Conservation (phyloP, 2,113 vertebrate species). For the Malurus melanocephalus region DNA sequence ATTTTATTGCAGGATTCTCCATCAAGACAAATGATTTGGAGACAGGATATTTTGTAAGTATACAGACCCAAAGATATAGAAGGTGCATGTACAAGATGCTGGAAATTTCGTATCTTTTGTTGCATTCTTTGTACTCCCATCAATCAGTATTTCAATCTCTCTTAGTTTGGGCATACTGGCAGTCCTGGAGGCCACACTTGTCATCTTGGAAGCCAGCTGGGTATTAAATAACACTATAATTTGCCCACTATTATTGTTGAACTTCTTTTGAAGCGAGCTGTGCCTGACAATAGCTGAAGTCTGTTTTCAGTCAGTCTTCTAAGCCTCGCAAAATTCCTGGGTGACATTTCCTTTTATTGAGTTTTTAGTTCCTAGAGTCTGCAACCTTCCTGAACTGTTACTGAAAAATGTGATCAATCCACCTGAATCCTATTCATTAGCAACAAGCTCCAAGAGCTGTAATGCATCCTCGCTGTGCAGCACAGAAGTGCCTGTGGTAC, state of each 20-base stretch:
- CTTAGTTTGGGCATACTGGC: background rate
- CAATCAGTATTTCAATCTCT: background rate
- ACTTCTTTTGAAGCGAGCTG: background rate
- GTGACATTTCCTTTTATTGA: background rate
- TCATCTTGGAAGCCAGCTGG: background rate
- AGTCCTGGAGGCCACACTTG: background rate
- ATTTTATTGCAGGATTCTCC: background rate
- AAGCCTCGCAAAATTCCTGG: background rate
- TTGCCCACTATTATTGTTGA: background rate
- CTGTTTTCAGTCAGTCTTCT: background rate
- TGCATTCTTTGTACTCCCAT: background rate
- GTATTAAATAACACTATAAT: constrained; percentile 6
- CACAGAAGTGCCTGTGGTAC: constrained; percentile 17
- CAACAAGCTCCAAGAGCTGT: constrained; percentile 27
- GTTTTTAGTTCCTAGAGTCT: background rate
- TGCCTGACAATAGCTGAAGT: background rate
- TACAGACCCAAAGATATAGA: background rate
- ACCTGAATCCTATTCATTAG: constrained; percentile 18
- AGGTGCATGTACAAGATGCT: background rate
- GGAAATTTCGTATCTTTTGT: background rate
- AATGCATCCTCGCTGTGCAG: constrained; percentile 41
- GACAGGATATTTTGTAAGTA: background rate
- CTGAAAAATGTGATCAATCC: constrained; percentile 43
- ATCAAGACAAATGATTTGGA: background rate
- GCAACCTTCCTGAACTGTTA: constrained; percentile 49